Evolutionary conservation across 2,888 invertebrate genomes (phyloP), one percentile per base, ranked within the genome.

Genomic region (Fabriciana adippe): DNA sequence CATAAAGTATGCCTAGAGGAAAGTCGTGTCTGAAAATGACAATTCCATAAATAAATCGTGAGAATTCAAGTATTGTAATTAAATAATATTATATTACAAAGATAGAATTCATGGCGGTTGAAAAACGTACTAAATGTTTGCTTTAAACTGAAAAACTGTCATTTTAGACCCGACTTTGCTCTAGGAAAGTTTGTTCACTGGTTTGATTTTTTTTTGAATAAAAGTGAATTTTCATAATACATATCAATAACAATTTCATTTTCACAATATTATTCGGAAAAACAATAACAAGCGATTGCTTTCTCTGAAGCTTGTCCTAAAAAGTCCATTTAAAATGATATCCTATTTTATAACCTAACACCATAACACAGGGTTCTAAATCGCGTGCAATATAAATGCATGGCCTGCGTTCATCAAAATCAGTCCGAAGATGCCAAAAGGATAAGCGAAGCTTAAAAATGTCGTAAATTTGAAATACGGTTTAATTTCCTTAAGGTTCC

Each of bases 391-490:
- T n/a, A 57, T 45, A 68, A 47, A 51, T 63, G 56, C 55, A 48
- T 41, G 54, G 55, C 26, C 26, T 26, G 26, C 26, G 26, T 48
- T 57, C 55, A 21, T 45, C 15, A 62, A 68, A 66, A 71, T 66
- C 55, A 74, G 72, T 68, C 75, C 77, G 74, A 72, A 68, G 75
- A 76, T 78, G 83, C 79, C 80, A 79, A 78, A 80, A 79, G 67
- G 74, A 72, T 66, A 53, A 51, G 55, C 31, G 18, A 60, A 54
- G 55, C 57, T 51, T 31, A 41, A 66, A 56, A 41, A 61, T 64
- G 60, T 63, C 67, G 50, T 64, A 21, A 11, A 26, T 55, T 45
- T 73, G 64, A 70, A 55, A 64, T 70, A 73, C 66, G 66, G 67
- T 69, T 41, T 11, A 8, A 41, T 72, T 72, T 70, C 63, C 50